These are phyloP conservation scores for Silurus meridionalis DNA, from an alignment of 2,113 vertebrate species.

Conservation along the genomic window DNA sequence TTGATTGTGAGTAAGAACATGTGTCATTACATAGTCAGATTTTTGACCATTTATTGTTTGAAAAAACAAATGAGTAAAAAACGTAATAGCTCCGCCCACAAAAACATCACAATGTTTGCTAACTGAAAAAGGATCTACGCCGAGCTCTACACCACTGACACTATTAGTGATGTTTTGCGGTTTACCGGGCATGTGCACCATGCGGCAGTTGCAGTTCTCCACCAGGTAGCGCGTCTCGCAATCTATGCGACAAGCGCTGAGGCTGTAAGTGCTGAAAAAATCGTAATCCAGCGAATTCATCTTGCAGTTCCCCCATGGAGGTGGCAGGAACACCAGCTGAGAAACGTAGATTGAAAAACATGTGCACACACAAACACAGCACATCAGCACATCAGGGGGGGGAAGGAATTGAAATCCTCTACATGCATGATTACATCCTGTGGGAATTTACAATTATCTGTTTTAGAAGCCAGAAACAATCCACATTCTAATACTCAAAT, in stretches of 20 bases:
- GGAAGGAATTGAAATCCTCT: neutral
- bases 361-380: slow-evolving; percentile 18
- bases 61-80: too few species aligned
- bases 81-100: too few species aligned
- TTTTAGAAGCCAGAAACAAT: neutral
- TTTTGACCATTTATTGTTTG: too few species aligned
- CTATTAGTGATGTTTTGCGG: neutral
- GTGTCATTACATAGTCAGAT: too few species aligned
- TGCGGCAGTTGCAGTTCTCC: slow-evolving; percentile 99
- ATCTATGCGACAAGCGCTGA: slow-evolving; percentile 95
- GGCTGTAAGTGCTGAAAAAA: slow-evolving; percentile 95
- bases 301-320: slow-evolving; percentile 97
- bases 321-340: slow-evolving; percentile 93
- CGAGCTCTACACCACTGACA: neutral
- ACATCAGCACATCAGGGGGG: neutral
- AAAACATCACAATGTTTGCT: too few species aligned
- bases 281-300: slow-evolving; percentile 85
- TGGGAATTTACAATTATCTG: neutral
- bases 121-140: neutral
- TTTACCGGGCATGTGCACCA: slow-evolving; percentile 98
- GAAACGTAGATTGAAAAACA: slow-evolving; percentile 27
- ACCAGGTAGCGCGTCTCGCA: slow-evolving; percentile 97
- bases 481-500: neutral
- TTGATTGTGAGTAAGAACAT: too few species aligned
- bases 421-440: neutral